Evolutionary conservation across 2,888 invertebrate species (phyloP).

Genomic region (Blastobasis adustella): DNA sequence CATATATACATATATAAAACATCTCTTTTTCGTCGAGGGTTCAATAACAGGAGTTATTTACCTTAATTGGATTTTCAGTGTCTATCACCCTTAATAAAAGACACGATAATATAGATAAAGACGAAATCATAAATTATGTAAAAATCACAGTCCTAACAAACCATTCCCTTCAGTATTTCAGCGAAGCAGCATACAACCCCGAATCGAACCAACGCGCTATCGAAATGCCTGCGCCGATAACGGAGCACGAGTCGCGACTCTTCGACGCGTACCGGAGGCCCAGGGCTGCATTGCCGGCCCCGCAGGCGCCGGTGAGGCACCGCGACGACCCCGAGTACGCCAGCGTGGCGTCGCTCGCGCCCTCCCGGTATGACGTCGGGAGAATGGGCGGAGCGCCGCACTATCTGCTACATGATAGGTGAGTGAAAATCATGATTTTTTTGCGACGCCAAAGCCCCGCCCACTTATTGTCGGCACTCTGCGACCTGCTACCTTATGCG

Average conservation of each 20-base stretch:
- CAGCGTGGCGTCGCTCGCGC: constrained; percentile 57
- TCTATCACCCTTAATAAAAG: too few species aligned
- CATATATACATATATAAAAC: too few species aligned
- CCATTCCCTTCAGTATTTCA: constrained; percentile 81
- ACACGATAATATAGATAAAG: too few species aligned
- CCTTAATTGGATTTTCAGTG: too few species aligned
- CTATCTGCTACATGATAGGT: constrained; percentile 65
- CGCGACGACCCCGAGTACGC: constrained; percentile 66
- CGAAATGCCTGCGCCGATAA: constrained; percentile 65
- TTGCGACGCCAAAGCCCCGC: too few species aligned
- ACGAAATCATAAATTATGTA: too few species aligned
- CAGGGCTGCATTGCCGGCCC: constrained; percentile 52
- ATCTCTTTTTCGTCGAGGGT: too few species aligned
- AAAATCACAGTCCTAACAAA: too few species aligned
- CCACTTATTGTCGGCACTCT: too few species aligned
- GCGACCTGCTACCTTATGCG: too few species aligned
- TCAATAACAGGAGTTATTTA: too few species aligned
- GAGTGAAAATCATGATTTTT: constrained; percentile 9
- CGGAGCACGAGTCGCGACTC: constrained; percentile 68
- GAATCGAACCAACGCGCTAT: constrained; percentile 84
- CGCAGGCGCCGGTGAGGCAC: constrained; percentile 45
- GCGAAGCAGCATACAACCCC: constrained; percentile 92
- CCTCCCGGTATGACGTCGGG: constrained; percentile 47
- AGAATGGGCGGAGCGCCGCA: constrained; percentile 45
- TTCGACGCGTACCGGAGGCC: constrained; percentile 67